phyloP scores from a whole-genome alignment of 1,140 invertebrate genomes.

The Eumaeus atala region DNA sequence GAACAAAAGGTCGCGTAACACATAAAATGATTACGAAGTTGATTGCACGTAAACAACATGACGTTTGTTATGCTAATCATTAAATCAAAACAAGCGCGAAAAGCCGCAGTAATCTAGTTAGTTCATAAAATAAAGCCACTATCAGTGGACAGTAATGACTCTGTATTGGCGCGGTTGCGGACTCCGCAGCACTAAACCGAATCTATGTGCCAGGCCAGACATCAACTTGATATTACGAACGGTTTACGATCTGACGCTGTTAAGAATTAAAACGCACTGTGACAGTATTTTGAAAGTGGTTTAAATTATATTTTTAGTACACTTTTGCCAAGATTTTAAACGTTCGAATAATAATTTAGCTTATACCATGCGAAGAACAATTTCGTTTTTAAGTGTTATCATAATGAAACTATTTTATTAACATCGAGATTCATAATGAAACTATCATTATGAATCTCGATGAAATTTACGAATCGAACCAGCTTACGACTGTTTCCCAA shows the following conservation, averaged over 20 bases:
- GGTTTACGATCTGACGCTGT: conserved; percentile 6
- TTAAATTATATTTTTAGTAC: too few relatives aligned
- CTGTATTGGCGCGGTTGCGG: conserved; percentile 15
- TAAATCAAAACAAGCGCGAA: conserved; percentile 9
- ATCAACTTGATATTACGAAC: conserved; percentile 8
- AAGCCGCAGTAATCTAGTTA: conserved; percentile 16
- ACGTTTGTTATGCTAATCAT: conserved; percentile 13
- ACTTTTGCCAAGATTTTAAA: too few relatives aligned
- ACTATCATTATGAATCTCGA: too few relatives aligned
- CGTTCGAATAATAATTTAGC: too few relatives aligned
- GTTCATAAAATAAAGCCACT: conserved; percentile 14
- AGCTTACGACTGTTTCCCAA: too few relatives aligned
- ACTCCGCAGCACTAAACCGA: conserved; percentile 7
- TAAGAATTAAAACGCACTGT: background rate
- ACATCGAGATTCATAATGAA: too few relatives aligned
- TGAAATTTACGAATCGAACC: too few relatives aligned
- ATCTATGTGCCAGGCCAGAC: conserved; percentile 1
- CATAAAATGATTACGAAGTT: background rate
- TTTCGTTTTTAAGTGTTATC: too few relatives aligned
- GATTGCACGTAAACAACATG: background rate
- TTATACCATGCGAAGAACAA: too few relatives aligned
- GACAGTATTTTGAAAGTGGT: too few relatives aligned
- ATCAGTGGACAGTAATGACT: conserved; percentile 14
- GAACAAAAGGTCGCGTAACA: too few relatives aligned
- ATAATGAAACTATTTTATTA: too few relatives aligned